Base-by-base conservation (phyloP, 2,797 vertebrate species). In the Clarias pachynema region DNA sequence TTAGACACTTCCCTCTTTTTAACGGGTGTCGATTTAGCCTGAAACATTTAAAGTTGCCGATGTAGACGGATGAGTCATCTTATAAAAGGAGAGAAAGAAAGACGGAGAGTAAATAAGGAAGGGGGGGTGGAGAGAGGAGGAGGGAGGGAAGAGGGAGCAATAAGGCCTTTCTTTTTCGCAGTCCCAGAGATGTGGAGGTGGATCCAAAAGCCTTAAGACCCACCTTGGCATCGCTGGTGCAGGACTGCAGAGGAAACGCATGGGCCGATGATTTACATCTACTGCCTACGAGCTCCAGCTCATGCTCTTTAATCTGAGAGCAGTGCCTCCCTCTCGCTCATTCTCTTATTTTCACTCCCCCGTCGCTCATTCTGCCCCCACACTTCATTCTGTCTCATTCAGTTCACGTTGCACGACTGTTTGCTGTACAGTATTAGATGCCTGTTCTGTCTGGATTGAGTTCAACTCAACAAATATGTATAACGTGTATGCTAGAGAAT, bases 221-320 rank as follows among this genome's bases (percentile, higher is more conserved):
- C 88, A 80, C 15, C 9, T 78, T 85, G 86, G 87, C 69, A 86
- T 83, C 10, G 73, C 74, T 53, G 53, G 74, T 78, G 53, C 84
- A 83, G 84, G 79, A 84, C 89, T 87, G 82, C 57, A 10, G 79
- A 87, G 84, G 77, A 87, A 90, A 89, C 85, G 85, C 85, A 89
- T 88, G 88, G 86, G 83, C 60, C 22, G 66, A 83, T 91, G 85
- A 86, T 89, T 86, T 88, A 86, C 86, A 89, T 86, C 86, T 84
- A 78, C 82, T 85, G 83, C 82, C 84, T 80, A 88, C 86, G 53
- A 88, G 79, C 66, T 80, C 83, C 26, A 87, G 85, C 86, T 89
- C 84, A 74, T 77, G 81, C 20, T 57, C 88, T 86, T 88, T 89
- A 87, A 87, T 88, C 88, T 80, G 70, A 74, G 68, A 85, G 29